phyloP scores from a whole-genome alignment of 2,797 vertebrate genomes.

The Loris lydekkerianus region DNA sequence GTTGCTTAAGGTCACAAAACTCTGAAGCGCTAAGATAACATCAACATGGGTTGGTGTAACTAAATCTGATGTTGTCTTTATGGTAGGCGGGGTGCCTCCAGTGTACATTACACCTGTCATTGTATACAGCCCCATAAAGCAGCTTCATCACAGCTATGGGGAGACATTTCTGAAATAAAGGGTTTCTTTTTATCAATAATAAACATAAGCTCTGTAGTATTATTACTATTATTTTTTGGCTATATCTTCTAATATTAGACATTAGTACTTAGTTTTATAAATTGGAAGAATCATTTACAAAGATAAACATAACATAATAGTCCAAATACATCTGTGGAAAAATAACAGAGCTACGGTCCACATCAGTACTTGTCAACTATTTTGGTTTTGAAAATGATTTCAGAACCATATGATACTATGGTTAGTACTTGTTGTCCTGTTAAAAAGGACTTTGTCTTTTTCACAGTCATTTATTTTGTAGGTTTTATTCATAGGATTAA shows the following conservation, averaged over 20 bases:
- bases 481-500: not conserved
- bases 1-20: not conserved
- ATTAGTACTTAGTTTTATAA: not conserved
- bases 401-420: not conserved
- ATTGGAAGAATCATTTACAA: not conserved
- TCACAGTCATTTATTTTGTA: not conserved
- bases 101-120: fast-evolving
- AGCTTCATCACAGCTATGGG: not conserved
- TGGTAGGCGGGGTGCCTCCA: not conserved
- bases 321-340: not conserved
- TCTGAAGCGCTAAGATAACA: not conserved
- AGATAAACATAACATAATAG: not conserved
- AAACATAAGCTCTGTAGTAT: not conserved
- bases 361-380: not conserved
- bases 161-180: not conserved
- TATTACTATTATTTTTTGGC: not conserved
- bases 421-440: not conserved
- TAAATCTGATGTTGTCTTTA: not conserved
- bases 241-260: not conserved
- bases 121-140: too few relatives aligned
- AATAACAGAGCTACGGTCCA: not conserved
- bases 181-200: not conserved
- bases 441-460: not conserved
- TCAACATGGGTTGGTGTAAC: not conserved
- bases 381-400: slow-evolving; percentile 7